Evolutionary conservation across 2,888 invertebrate genomes (phyloP), one percentile per base, ranked within the genome.

Genomic region (Drepana falcataria): DNA sequence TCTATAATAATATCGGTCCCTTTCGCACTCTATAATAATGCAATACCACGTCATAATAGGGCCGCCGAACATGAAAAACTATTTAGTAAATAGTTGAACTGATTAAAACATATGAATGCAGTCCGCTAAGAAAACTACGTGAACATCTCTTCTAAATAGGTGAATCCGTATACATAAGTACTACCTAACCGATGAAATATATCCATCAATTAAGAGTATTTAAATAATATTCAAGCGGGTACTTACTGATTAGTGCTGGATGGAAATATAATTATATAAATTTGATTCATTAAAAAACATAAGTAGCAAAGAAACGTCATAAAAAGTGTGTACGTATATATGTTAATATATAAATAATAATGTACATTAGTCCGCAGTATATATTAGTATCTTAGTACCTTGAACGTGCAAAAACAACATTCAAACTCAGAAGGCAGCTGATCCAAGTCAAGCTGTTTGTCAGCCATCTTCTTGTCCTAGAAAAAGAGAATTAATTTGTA

Each of bases 401-500:
- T 97, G 89, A 96, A 95, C 92, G 96, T 96, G 95, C 97, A 97
- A 95, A 96, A 97, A 95, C 97, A 97, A 95, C 97, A 97, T 94
- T 97, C 97, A 94, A 96, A 96, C 93, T 97, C 97, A 93, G 96
- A 96, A 92, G 96, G 96, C 91, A 96, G 94, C 93, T 97, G 96
- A 93, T 96, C 96, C 92, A 95, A 92, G 93, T 94, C 94, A 89
- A 95, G 94, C 88, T 93, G 92, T 91, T 93, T 93, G 83, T 93
- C 93, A 90, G 92, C 93, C 85, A 91, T 92, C 93, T 93, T 94
- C 94, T 94, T 93, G 87, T 93, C 93, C 93, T 93, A 91, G 81
- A 91, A 91, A 85, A 82, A 88, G 79, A 88, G 73, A 88, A 77
- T 80, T 79, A 63, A 81, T 87, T 85, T 86, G 79, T 81, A 64